Evolutionary conservation across 2,888 invertebrate genomes (phyloP), one percentile per base, ranked within the genome.

Genomic region (Sabatieria punctata): DNA sequence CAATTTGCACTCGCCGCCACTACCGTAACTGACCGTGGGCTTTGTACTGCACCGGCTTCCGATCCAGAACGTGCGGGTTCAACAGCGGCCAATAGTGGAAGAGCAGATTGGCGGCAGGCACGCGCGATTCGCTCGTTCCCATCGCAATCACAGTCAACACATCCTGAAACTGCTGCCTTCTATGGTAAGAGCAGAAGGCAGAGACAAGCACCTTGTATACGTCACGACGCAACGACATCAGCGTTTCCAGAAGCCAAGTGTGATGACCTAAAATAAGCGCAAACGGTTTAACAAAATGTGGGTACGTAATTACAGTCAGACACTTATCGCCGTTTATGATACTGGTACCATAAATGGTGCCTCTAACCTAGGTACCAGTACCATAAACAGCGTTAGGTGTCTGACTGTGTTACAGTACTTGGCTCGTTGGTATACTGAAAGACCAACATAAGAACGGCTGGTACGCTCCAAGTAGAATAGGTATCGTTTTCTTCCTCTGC

Each of bases 11-110:
- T n/a, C n/a, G n/a, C n/a, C n/a, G n/a, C n/a, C n/a, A n/a, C n/a
- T n/a, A n/a, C n/a, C n/a, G n/a, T n/a, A n/a, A n/a, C n/a, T n/a
- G n/a, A 84, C 85, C 83, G 53, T 83, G 79, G 60, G 85, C 79
- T 72, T 85, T 85, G 60, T 84, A 81, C 47, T 85, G 78, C 47
- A 85, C 74, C 2, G 82, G 82, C 61, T 83, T 82, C 46, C 86
- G 75, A 65, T 93, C 93, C 59, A 86, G 83, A 4, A 88, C 76
- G 62, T 84, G 83, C 23, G 89, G 83, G 69, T 93, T 89, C 61
- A 95, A 82, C 2, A 91, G 84, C 3, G 97, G 97, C 93, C 95
- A 97, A 68, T 97, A 97, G 72, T 93, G 89, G 71, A 97, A 95
- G 42, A 97, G 75, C 35, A 97, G 74, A 70, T 93, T 89, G 45